Percentiles rank a stretch among this genome's conserved stretches.
Conservation (phyloP, 2,113 vertebrate species). For the Saguinus midas region DNA sequence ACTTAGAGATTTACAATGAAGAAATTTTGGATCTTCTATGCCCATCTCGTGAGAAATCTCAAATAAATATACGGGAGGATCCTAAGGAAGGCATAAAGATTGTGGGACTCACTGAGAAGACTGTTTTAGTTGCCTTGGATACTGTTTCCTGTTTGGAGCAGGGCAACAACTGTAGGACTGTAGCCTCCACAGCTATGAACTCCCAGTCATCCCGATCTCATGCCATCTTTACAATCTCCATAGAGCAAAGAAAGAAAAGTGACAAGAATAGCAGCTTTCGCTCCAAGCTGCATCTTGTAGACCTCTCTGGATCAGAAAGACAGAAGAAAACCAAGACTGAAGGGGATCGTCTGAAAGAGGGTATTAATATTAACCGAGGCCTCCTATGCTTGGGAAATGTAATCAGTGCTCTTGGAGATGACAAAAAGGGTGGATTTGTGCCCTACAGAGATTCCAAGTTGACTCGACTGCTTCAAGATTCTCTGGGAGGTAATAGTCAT, state of each 20-base stretch:
- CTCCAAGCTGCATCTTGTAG: constrained; percentile 95
- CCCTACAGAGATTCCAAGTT: constrained; percentile 98
- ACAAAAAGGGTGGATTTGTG: constrained; percentile 93
- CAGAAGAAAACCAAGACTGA: constrained; percentile 99
- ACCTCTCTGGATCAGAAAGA: constrained; percentile 96
- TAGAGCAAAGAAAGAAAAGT: constrained; percentile 90
- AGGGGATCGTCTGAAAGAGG: constrained; percentile 96
- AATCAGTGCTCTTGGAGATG: constrained; percentile 98
- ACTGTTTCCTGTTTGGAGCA: constrained; percentile 93
- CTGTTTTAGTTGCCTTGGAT: constrained; percentile 86
- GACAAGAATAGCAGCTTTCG: constrained; percentile 87
- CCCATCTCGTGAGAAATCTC: too few relatives aligned
- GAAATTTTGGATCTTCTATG: too few relatives aligned
- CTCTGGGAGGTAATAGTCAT: constrained; percentile 96
- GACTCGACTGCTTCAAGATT: constrained; percentile 96
- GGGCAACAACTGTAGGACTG: constrained; percentile 90
- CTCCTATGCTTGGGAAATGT: constrained; percentile 96
- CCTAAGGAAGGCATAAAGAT: constrained; percentile 83
- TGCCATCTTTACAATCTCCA: constrained; percentile 95
- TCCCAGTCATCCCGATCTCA: constrained; percentile 96
- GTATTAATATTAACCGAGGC: constrained; percentile 97
- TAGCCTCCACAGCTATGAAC: constrained; percentile 97
- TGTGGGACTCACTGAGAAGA: constrained; percentile 91
- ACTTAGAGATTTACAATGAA: too few relatives aligned
- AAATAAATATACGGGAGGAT: too few relatives aligned